phyloP scores from a whole-genome alignment of 2,888 invertebrate genomes.

The Portevinia maculata region DNA sequence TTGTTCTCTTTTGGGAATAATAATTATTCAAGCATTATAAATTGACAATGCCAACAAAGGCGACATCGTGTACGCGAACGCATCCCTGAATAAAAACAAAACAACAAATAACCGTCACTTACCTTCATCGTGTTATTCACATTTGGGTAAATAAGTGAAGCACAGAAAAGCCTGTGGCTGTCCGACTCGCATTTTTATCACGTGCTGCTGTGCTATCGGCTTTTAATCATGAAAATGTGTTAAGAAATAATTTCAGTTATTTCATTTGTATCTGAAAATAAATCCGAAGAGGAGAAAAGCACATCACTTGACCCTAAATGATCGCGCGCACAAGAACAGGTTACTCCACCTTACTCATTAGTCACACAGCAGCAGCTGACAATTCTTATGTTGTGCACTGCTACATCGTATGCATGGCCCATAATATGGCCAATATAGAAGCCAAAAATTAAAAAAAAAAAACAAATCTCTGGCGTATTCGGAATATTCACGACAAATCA shows the following conservation, averaged over 20 bases:
- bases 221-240: conserved; percentile 34
- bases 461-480: background rate
- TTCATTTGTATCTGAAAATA: conserved; percentile 55
- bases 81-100: conserved; percentile 41
- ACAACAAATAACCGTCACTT: conserved; percentile 12
- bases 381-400: conserved; percentile 10
- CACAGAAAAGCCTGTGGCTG: conserved; percentile 24
- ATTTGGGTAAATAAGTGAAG: conserved; percentile 18
- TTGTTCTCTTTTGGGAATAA: conserved; percentile 28
- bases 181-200: conserved; percentile 59
- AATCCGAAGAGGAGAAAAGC: conserved; percentile 34
- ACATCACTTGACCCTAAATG: conserved; percentile 69
- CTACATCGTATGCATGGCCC: conserved; percentile 46
- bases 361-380: conserved; percentile 44
- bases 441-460: conserved; percentile 2
- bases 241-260: conserved; percentile 52
- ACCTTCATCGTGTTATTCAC: conserved; percentile 50
- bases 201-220: conserved; percentile 57
- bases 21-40: conserved; percentile 54
- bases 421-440: conserved; percentile 27
- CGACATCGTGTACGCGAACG: conserved; percentile 37
- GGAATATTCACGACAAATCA: conserved; percentile 38
- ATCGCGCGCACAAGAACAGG: conserved; percentile 57
- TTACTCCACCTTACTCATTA: conserved; percentile 64
- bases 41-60: conserved; percentile 41